Evolutionary conservation across 2,888 invertebrate species (phyloP), one percentile per base, ranked within the genome.

Genomic region (Meloe dianella): DNA sequence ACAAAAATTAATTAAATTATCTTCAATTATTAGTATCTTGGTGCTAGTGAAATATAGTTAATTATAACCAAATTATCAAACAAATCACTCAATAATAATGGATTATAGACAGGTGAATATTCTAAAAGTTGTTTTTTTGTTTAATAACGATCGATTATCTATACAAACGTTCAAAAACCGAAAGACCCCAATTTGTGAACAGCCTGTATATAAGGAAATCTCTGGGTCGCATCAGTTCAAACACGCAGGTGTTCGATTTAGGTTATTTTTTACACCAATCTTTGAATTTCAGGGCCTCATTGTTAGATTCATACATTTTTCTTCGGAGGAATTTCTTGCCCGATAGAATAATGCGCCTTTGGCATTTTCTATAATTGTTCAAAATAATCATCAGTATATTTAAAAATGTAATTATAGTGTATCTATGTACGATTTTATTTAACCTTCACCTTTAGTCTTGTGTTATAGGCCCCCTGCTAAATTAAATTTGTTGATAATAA

Each of bases 401-500:
- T n/a, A n/a, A n/a, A n/a, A n/a, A n/a, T n/a, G n/a, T n/a, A n/a
- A n/a, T n/a, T n/a, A n/a, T n/a, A n/a, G n/a, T n/a, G n/a, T n/a
- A n/a, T n/a, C n/a, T n/a, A n/a, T n/a, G n/a, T n/a, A n/a, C n/a
- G n/a, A n/a, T n/a, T n/a, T n/a, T n/a, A n/a, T 61, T 66, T 41
- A 62, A 57, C 65, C 58, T 66, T 66, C 62, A 47, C 63, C 66
- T 60, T 29, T 60, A 20, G n/a, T 41, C 17, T n/a, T 7, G 6
- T 27, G 63, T 63, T 66, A 66, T 57, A 63, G 63, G 57, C 66
- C 66, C 60, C 66, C 60, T 57, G 63, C 17, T 51, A 14, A 14
- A 63, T 29, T 20, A 35, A 66, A 63, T 57, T 32, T 63, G 63
- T 38, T 61, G 65, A 65, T 65, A 60, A 65, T 22, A 57, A 61